These are phyloP conservation scores for Tyto alba DNA, from an alignment of 2,113 vertebrate species.

Conservation along the genomic window DNA sequence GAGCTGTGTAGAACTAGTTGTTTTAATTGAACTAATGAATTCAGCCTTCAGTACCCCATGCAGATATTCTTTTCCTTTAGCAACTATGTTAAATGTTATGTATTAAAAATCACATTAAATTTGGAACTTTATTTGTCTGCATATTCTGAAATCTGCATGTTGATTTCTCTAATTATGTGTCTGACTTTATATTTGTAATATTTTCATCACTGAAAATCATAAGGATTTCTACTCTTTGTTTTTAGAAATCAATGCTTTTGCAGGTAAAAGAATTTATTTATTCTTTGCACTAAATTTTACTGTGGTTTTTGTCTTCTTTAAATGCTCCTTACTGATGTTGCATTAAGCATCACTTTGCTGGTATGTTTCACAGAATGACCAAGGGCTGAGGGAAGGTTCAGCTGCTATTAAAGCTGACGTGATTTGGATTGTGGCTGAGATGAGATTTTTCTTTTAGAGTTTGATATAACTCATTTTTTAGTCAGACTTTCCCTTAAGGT, in stretches of 20 bases:
- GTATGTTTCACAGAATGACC: background rate
- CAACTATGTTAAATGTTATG: background rate
- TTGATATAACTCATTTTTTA: constrained; percentile 16
- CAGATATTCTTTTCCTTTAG: background rate
- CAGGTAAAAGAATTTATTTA: background rate
- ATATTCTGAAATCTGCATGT: background rate
- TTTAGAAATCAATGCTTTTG: background rate
- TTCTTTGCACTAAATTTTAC: background rate
- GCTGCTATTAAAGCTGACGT: background rate
- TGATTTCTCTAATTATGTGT: background rate
- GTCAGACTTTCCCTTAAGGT: constrained; percentile 10
- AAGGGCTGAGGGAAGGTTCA: background rate
- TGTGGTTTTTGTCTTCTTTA: background rate
- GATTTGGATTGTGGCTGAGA: background rate
- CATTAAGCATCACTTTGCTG: background rate
- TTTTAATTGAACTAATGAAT: constrained; percentile 25
- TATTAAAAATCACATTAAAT: background rate
- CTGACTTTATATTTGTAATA: background rate
- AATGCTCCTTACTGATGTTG: background rate
- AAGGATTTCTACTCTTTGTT: background rate
- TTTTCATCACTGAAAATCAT: background rate
- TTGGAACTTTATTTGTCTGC: background rate
- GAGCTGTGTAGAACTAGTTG: background rate
- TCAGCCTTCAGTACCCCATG: background rate
- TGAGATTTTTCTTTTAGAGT: background rate